Evolutionary conservation across 1,140 invertebrate genomes (phyloP).

Genomic region (Bombus consobrinus): DNA sequence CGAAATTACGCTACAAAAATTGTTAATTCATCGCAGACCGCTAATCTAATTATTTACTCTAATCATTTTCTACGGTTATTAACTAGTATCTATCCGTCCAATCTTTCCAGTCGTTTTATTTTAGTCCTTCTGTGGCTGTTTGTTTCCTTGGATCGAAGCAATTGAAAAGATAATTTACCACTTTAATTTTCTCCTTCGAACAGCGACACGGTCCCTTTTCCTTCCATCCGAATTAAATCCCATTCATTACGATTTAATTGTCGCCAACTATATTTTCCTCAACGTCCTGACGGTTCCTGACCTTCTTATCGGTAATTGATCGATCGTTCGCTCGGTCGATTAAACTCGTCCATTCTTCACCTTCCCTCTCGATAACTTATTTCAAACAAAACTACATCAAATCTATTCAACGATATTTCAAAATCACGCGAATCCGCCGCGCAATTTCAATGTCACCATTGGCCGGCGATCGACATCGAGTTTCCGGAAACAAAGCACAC

Average conservation of each 20-base stretch:
- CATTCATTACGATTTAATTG: neutral
- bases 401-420: neutral
- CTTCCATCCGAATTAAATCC: neutral
- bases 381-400: neutral
- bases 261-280: neutral
- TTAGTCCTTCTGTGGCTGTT: neutral
- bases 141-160: neutral
- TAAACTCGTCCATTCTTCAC: neutral
- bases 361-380: neutral
- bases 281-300: neutral
- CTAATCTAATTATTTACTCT: too few relatives aligned
- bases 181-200: neutral
- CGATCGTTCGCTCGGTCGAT: neutral
- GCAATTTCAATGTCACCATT: neutral
- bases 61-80: too few relatives aligned
- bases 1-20: neutral
- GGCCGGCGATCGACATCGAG: too few relatives aligned
- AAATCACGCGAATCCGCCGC: neutral
- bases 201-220: neutral
- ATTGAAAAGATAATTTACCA: neutral
- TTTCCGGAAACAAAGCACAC: too few relatives aligned
- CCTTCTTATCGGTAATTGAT: neutral
- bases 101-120: too few relatives aligned
- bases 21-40: too few relatives aligned
- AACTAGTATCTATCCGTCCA: too few relatives aligned